Evolutionary conservation across 2,888 invertebrate species (phyloP).

Genomic region (Thymelicus sylvestris): DNA sequence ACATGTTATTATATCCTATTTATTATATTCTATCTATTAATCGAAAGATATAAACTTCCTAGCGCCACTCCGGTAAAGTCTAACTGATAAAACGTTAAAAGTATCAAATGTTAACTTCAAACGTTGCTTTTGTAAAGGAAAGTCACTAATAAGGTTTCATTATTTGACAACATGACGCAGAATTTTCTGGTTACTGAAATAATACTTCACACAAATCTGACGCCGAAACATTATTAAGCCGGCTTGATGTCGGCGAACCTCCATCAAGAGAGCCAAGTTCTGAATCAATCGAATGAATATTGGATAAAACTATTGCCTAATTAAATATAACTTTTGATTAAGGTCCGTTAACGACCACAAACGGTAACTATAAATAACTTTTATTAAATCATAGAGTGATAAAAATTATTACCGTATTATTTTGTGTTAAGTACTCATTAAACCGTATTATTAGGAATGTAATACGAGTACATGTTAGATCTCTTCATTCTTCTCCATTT

Average conservation of each 20-base stretch:
- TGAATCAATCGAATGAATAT: slow-evolving; percentile 44
- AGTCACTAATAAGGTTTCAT: slow-evolving; percentile 24
- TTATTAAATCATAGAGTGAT: neutral
- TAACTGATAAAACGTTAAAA: no score
- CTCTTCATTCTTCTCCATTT: no score
- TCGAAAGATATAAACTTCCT: no score
- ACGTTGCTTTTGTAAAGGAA: slow-evolving; percentile 5
- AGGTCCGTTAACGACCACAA: slow-evolving; percentile 30
- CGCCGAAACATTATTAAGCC: slow-evolving; percentile 42
- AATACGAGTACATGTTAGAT: no score
- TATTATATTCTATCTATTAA: no score
- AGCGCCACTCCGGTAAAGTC: no score
- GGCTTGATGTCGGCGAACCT: slow-evolving; percentile 39
- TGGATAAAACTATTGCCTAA: slow-evolving; percentile 25
- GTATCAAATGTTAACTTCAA: no score
- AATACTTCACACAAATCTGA: slow-evolving; percentile 30
- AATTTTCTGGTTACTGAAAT: slow-evolving; percentile 28
- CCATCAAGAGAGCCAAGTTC: slow-evolving; percentile 44
- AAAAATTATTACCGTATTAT: neutral
- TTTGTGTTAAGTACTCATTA: no score
- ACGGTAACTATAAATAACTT: neutral
- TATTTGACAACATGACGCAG: slow-evolving; percentile 27
- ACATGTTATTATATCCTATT: no score
- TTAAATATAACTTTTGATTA: slow-evolving; percentile 31
- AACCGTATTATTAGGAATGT: no score